Percentiles rank a stretch among this genome's conserved stretches.
phyloP scores from a whole-genome alignment of 2,797 vertebrate genomes.

The Ctenopoma multispine region DNA sequence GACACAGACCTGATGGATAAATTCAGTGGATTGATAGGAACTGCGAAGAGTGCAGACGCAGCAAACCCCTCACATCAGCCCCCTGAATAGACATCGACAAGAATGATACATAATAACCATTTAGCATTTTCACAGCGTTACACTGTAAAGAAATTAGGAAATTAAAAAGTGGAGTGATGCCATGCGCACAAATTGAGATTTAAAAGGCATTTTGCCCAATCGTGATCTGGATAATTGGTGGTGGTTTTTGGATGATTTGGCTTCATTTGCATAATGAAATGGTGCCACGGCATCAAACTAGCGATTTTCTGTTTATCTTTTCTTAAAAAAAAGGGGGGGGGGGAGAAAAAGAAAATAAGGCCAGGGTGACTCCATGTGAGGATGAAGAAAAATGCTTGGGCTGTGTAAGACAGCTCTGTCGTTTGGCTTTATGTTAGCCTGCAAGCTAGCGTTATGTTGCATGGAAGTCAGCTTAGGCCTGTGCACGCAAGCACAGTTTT shows the following conservation, averaged over 20 bases:
- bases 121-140: background rate
- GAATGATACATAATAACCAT: constrained; percentile 51
- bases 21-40: constrained; percentile 67
- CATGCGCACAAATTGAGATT: constrained; percentile 26
- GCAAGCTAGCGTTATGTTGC: constrained; percentile 69
- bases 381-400: constrained; percentile 20
- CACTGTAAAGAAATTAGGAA: background rate
- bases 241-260: constrained; percentile 42
- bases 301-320: background rate
- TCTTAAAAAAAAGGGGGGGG: background rate
- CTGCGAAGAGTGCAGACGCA: constrained; percentile 75
- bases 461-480: constrained; percentile 67
- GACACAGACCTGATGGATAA: constrained; percentile 63
- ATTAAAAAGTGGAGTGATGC: constrained; percentile 11
- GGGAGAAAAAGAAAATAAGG: background rate
- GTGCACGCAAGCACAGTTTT: constrained; percentile 45
- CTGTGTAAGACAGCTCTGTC: constrained; percentile 41
- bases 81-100: constrained; percentile 72
- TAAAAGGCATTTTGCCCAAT: constrained; percentile 42
- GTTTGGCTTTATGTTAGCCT: constrained; percentile 69
- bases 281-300: constrained; percentile 8
- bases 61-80: constrained; percentile 58
- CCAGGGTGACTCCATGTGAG: background rate
- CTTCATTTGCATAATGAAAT: constrained; percentile 69
- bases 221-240: constrained; percentile 58